phyloP scores from a whole-genome alignment of 2,888 invertebrate genomes.

The Conomelus anceps region DNA sequence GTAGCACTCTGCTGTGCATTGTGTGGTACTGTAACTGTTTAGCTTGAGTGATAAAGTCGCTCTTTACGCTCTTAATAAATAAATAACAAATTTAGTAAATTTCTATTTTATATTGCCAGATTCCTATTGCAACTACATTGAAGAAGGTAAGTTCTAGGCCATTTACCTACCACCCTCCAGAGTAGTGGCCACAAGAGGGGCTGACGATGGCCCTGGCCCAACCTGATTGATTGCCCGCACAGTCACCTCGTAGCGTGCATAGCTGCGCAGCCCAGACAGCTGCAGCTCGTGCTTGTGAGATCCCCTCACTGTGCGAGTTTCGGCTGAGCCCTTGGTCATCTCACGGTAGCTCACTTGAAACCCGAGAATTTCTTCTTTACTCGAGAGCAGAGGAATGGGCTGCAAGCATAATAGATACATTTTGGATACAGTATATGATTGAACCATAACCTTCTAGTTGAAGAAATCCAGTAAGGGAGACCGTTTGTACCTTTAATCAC shows the following conservation, averaged over 20 bases:
- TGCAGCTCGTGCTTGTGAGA: conserved; percentile 34
- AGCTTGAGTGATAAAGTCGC: no score
- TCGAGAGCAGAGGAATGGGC: conserved; percentile 39
- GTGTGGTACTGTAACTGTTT: no score
- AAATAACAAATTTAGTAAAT: no score
- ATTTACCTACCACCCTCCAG: conserved; percentile 36
- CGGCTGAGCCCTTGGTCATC: conserved; percentile 27
- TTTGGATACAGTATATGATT: background rate
- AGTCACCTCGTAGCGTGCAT: conserved; percentile 70
- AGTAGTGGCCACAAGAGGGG: conserved; percentile 37
- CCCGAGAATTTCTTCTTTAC: conserved; percentile 44
- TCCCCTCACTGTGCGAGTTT: conserved; percentile 35
- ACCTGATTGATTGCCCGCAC: conserved; percentile 74
- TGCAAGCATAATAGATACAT: background rate
- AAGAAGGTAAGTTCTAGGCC: background rate
- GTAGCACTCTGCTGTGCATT: no score
- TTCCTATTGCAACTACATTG: background rate
- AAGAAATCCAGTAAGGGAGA: no score
- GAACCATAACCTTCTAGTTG: no score
- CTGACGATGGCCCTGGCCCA: conserved; percentile 59
- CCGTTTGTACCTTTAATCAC: no score
- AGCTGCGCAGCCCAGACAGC: conserved; percentile 61
- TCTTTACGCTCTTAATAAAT: no score
- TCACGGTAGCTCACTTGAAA: conserved; percentile 46
- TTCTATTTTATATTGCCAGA: no score